phyloP scores from a whole-genome alignment of 2,113 vertebrate genomes.

The Thinocorus orbignyianus region DNA sequence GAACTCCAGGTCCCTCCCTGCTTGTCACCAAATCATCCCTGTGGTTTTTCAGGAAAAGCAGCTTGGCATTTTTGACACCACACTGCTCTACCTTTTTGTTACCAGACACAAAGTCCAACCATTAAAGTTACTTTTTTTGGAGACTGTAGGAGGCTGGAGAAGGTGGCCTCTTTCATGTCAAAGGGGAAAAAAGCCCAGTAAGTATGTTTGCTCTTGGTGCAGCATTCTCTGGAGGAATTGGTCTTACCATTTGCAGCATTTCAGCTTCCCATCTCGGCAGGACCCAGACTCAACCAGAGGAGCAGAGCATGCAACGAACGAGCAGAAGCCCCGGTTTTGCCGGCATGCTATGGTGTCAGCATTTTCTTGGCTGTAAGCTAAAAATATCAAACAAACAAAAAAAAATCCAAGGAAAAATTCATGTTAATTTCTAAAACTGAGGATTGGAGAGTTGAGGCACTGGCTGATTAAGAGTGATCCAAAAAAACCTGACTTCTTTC shows the following conservation, averaged over 20 bases:
- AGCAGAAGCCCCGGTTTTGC: conserved; percentile 33
- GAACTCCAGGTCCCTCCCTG: background rate
- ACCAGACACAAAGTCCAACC: background rate
- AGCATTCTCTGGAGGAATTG: background rate
- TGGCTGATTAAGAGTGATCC: background rate
- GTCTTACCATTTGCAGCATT: conserved; percentile 56
- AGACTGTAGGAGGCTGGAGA: background rate
- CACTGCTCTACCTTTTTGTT: background rate
- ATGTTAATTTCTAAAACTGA: background rate
- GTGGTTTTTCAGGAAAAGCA: background rate
- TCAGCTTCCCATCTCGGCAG: conserved; percentile 29
- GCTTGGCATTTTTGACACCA: background rate
- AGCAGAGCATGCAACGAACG: background rate
- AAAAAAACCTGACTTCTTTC: background rate
- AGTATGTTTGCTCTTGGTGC: too few relatives aligned
- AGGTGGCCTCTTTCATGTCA: background rate
- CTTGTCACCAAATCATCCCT: background rate
- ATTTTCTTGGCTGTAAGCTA: conserved; percentile 28
- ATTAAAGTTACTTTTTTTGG: background rate
- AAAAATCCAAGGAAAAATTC: background rate
- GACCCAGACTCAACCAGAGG: conserved; percentile 14
- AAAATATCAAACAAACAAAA: background rate
- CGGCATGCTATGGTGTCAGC: background rate
- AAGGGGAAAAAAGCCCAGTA: background rate
- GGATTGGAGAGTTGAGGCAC: accelerated